A percentile compares a stretch with the other conserved stretches of the same genome.
Conservation (phyloP, 2,797 vertebrate species). For the Tamandua tetradactyla region DNA sequence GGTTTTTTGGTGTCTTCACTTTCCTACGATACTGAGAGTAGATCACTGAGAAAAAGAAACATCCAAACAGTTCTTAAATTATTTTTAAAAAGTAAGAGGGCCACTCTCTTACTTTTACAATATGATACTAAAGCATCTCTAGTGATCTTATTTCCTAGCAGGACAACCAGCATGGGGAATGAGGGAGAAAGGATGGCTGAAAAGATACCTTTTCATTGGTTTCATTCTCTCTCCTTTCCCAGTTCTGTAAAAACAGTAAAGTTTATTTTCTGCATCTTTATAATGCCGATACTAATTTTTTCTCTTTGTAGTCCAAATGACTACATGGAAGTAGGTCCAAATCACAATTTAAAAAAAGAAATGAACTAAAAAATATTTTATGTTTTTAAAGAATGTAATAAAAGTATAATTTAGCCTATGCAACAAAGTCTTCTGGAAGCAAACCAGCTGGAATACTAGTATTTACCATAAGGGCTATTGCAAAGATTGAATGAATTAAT, state of each 20-base stretch:
- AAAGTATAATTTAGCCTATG: neutral
- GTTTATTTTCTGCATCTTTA: neutral
- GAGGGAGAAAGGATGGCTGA: too few species aligned
- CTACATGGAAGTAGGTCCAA: neutral
- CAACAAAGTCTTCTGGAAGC: constrained; percentile 16
- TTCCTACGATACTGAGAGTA: neutral
- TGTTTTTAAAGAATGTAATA: neutral
- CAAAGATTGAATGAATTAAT: neutral
- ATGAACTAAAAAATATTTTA: neutral
- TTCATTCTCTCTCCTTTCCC: neutral
- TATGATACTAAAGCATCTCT: neutral
- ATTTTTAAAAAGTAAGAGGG: neutral
- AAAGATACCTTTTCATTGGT: neutral
- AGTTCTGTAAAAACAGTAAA: neutral
- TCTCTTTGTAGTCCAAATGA: neutral
- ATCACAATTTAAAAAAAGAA: neutral
- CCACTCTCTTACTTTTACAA: neutral
- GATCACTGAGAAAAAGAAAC: neutral
- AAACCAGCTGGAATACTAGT: neutral
- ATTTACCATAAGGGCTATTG: neutral
- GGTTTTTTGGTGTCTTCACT: neutral
- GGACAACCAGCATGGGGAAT: neutral
- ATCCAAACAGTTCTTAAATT: neutral
- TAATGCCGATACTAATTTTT: neutral
- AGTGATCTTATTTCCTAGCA: neutral